A percentile compares a stretch with the other conserved stretches of the same genome.
phyloP scores from a whole-genome alignment of 2,113 vertebrate genomes.

The Lagopus muta region DNA sequence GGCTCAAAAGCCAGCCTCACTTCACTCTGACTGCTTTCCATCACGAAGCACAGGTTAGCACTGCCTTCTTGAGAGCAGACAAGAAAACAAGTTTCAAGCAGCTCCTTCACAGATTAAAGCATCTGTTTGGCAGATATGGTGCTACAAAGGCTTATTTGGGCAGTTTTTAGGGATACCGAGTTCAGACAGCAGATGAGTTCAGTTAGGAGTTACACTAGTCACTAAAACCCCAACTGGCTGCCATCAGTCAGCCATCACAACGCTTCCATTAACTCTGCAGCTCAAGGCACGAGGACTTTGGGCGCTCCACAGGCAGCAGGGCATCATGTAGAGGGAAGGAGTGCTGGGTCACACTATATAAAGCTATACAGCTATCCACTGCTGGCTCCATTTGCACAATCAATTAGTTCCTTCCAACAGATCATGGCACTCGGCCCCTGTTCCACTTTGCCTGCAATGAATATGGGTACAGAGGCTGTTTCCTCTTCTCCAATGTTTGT shows the following conservation, averaged over 20 bases:
- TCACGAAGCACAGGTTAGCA: not conserved
- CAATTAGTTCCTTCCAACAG: not conserved
- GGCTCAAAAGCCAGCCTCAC: not conserved
- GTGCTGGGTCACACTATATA: not conserved
- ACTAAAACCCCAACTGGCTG: not conserved
- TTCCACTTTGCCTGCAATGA: not conserved
- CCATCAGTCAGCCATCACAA: rapidly evolving
- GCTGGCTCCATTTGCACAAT: not conserved
- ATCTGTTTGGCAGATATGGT: not conserved
- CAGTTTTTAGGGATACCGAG: not conserved
- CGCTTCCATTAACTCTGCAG: not conserved
- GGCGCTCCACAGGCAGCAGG: not conserved
- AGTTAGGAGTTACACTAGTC: not conserved
- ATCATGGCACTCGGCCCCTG: not conserved
- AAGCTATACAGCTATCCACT: not conserved
- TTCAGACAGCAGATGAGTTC: not conserved
- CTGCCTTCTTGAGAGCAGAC: not conserved
- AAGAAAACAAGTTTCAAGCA: not conserved
- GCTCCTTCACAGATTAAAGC: not conserved
- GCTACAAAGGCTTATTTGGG: not conserved
- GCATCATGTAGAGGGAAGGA: not conserved
- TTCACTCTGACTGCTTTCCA: slow-evolving; percentile 7
- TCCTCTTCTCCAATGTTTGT: not conserved
- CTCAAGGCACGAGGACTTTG: not conserved
- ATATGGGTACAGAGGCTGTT: not conserved